Percentiles rank a stretch among this genome's conserved stretches.
Evolutionary conservation across 2,113 vertebrate genomes (phyloP).

Genomic region (Pygoscelis adeliae): DNA sequence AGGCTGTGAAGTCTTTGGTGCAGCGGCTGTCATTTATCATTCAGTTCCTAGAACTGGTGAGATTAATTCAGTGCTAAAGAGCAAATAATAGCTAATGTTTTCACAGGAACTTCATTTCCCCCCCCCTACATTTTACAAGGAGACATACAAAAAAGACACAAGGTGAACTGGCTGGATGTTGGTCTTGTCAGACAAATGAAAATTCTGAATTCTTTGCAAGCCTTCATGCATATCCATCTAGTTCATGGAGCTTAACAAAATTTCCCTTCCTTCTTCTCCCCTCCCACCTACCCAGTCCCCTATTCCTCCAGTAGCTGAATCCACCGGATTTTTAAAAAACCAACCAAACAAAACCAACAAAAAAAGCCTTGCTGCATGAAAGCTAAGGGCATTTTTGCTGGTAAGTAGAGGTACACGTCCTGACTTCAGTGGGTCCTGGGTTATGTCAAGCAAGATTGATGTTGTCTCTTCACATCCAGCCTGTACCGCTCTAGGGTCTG

Average conservation of each 20-base stretch:
- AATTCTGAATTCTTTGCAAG: not conserved
- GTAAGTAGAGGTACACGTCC: not conserved
- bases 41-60: not conserved
- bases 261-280: not conserved
- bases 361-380: not conserved
- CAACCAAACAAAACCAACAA: not conserved
- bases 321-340: not conserved
- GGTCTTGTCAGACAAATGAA: not conserved
- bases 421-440: not conserved
- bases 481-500: not conserved
- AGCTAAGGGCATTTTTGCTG: not conserved
- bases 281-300: not conserved
- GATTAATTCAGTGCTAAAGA: not conserved
- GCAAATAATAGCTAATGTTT: not conserved
- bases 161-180: not conserved
- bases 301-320: not conserved
- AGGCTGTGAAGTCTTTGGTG: not conserved
- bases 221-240: not conserved
- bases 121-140: rapidly evolving
- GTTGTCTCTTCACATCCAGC: not conserved
- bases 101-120: not conserved
- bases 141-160: not conserved
- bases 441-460: not conserved
- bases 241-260: not conserved
- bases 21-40: not conserved